Evolutionary conservation across 2,797 vertebrate species (phyloP), one percentile per base, ranked within the genome.

Genomic region (Telmatherina bonti): DNA sequence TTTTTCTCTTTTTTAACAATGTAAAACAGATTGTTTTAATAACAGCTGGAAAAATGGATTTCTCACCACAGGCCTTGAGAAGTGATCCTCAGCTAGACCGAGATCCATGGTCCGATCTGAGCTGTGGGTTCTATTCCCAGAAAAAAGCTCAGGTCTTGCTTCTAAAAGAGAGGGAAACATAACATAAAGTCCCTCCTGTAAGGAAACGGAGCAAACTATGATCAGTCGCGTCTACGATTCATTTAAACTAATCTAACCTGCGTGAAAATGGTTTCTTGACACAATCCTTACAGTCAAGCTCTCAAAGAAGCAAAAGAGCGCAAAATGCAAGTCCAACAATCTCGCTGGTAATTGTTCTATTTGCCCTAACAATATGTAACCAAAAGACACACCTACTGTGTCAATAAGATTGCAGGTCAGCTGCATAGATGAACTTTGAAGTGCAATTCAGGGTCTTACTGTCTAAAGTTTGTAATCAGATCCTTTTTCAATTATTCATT

Each of bases 81-180:
- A 99, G 91, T 99, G 97, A 56, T 99, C 97, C 82, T 99, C 97
- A 0, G 97, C 95, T 85, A 99, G 87, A 6, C 97, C 97, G 0
- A 99, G 92, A 74, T 98, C 97, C 96, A 98, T 97, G 67, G 92
- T 79, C 0, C 93, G 92, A 68, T 97, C 96, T 0, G 91, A 79
- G 63, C 89, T 93, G 59, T 74, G 90, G 61, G 87, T 94, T 82
- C 92, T 94, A 0, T 85, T 88, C 51, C 94, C 94, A 13, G 83
- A 90, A 0, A 89, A 86, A 58, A 93, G 86, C 41, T 96, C 95
- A 0, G 91, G 82, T 81, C 79, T 94, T 56, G 81, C 61, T 76
- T 95, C 97, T 97, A 84, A 67, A 36, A 4, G 12, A 36, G 65
- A 69, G 67, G 5, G 12, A 9, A 75, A 73, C 2, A 1, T 13